Evolutionary conservation across 2,113 vertebrate genomes (phyloP).

Genomic region (Bos javanicus): DNA sequence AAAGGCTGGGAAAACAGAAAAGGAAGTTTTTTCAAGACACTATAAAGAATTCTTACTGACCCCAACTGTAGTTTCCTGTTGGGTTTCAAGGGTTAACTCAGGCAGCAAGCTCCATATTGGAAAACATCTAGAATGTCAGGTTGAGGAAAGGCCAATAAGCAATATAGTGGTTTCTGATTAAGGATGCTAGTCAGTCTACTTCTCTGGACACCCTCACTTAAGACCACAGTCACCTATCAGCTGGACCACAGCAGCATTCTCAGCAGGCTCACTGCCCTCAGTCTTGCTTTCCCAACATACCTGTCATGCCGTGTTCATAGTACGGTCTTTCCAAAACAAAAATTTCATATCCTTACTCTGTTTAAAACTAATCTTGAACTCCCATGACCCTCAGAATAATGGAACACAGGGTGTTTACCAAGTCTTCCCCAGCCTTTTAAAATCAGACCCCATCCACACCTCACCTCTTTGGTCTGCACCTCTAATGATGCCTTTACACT

Average conservation of each 20-base stretch:
- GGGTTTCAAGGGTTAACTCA: not conserved
- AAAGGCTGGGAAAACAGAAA: not conserved
- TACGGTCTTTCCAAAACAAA: not conserved
- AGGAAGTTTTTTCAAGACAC: not conserved
- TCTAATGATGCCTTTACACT: not conserved
- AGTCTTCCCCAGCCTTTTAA: not conserved
- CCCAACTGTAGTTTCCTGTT: not conserved
- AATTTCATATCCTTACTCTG: not conserved
- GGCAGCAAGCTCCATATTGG: not conserved
- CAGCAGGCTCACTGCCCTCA: not conserved
- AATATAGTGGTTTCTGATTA: not conserved
- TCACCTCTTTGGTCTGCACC: not conserved
- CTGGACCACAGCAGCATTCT: not conserved
- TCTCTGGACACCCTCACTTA: not conserved
- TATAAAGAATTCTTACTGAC: not conserved
- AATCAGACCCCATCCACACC: not conserved
- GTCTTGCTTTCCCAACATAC: not conserved
- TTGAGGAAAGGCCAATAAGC: not conserved
- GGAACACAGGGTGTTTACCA: not conserved
- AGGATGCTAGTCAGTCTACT: not conserved
- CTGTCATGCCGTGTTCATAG: not conserved
- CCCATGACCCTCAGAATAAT: not conserved
- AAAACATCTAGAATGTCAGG: not conserved
- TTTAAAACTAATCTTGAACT: not conserved
- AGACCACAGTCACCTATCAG: accelerated